A percentile compares a stretch with the other conserved stretches of the same genome.
These are phyloP conservation scores for Cygnus olor DNA, from an alignment of 2,797 vertebrate species.

Conservation along the genomic window DNA sequence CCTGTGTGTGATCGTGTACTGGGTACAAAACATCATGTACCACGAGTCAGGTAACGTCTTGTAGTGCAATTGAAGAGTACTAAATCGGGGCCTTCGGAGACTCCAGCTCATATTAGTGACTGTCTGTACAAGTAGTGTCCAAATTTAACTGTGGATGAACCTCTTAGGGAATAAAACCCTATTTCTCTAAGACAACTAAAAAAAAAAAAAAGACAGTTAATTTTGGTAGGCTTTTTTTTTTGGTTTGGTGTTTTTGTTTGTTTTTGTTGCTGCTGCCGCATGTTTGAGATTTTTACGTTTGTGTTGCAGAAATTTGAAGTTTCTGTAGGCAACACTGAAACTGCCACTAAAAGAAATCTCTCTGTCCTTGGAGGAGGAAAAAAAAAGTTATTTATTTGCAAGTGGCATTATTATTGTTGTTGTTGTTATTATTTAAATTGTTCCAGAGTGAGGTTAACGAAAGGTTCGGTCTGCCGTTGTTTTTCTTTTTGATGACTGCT, in stretches of 20 bases:
- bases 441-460: neutral
- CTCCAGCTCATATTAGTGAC: neutral
- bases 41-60: neutral
- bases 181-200: neutral
- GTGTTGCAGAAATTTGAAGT: neutral
- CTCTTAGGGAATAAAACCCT: neutral
- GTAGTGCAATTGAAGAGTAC: neutral
- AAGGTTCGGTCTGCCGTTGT: neutral
- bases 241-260: neutral
- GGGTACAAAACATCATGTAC: neutral
- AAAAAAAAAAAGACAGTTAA: neutral
- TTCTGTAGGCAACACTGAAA: neutral
- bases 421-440: neutral
- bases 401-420: neutral
- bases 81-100: neutral
- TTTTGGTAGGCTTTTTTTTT: neutral
- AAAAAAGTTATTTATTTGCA: neutral
- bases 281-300: neutral
- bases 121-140: neutral
- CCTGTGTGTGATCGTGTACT: neutral
- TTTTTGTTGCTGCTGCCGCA: neutral
- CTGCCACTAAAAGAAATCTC: neutral
- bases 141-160: neutral
- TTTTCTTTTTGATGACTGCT: neutral
- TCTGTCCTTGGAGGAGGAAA: neutral